Percentiles rank a stretch among this genome's conserved stretches.
Conservation (phyloP, 2,888 invertebrate genomes). For the Euzetes globulus region DNA sequence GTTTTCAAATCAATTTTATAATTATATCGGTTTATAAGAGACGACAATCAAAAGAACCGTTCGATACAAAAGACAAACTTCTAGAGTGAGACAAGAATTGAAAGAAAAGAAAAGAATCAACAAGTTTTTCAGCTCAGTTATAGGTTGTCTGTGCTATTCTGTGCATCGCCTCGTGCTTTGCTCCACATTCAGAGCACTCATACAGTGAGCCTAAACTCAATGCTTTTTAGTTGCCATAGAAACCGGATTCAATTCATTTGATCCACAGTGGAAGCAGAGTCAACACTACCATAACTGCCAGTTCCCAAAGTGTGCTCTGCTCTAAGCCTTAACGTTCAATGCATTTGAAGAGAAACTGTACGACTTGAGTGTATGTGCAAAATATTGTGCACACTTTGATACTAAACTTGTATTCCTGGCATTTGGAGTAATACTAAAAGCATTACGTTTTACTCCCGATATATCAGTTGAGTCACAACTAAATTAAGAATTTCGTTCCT, state of each 20-base stretch:
- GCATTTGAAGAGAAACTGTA: background rate
- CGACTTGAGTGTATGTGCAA: background rate
- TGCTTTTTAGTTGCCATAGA: conserved; percentile 13
- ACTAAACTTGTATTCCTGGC: conserved; percentile 7
- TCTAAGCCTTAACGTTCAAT: conserved; percentile 5
- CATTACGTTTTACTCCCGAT: conserved; percentile 5
- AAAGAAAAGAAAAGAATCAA: conserved; percentile 20
- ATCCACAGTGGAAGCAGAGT: background rate
- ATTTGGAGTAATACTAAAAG: conserved; percentile 7
- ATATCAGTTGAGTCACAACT: background rate
- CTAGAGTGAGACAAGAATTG: background rate
- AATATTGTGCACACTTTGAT: conserved; percentile 25
- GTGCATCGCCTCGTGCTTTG: conserved; percentile 21
- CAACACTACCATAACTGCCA: background rate
- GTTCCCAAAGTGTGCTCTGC: background rate
- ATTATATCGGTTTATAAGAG: background rate
- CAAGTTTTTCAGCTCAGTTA: conserved; percentile 16
- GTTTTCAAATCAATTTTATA: background rate
- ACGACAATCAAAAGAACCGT: background rate
- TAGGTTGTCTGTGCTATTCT: conserved; percentile 7
- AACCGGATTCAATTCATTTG: conserved; percentile 23
- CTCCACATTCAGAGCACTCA: conserved; percentile 9
- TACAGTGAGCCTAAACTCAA: background rate
- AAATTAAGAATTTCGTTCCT: no score
- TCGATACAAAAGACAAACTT: background rate